A percentile compares a stretch with the other conserved stretches of the same genome.
phyloP scores from a whole-genome alignment of 1,140 invertebrate genomes.

The Doryteuthis pealeii region DNA sequence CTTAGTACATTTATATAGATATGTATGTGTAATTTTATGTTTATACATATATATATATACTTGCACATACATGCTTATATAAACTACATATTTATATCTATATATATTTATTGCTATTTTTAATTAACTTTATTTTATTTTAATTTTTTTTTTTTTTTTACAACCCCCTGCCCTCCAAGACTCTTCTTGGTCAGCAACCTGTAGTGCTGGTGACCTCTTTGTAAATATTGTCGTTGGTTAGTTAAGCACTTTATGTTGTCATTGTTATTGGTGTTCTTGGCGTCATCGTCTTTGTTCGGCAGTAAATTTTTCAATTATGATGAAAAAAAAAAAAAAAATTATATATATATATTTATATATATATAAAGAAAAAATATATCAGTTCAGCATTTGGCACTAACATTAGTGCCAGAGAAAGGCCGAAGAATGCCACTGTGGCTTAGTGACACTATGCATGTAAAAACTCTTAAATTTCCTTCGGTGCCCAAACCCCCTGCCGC shows the following conservation, averaged over 20 bases:
- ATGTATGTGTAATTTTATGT: no score
- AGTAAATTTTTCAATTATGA: background rate
- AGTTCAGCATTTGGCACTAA: background rate
- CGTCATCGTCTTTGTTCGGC: background rate
- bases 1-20: no score
- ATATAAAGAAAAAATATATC: background rate
- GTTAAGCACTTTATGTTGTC: conserved; percentile 3
- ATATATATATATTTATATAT: conserved; percentile 6
- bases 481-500: background rate
- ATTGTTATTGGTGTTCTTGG: background rate
- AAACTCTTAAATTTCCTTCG: background rate
- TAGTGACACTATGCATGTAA: background rate
- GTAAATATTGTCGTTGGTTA: conserved; percentile 3
- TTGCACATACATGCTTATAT: no score
- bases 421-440: conserved; percentile 8
- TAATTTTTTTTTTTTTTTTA: background rate
- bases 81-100: no score
- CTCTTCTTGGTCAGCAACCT: conserved; percentile 2
- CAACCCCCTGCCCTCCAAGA: background rate
- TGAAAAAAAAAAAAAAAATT: background rate
- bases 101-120: no score
- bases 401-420: conserved; percentile 5
- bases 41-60: no score
- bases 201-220: background rate
- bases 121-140: background rate